phyloP scores from a whole-genome alignment of 2,797 vertebrate species.

The Amazona finschi region DNA sequence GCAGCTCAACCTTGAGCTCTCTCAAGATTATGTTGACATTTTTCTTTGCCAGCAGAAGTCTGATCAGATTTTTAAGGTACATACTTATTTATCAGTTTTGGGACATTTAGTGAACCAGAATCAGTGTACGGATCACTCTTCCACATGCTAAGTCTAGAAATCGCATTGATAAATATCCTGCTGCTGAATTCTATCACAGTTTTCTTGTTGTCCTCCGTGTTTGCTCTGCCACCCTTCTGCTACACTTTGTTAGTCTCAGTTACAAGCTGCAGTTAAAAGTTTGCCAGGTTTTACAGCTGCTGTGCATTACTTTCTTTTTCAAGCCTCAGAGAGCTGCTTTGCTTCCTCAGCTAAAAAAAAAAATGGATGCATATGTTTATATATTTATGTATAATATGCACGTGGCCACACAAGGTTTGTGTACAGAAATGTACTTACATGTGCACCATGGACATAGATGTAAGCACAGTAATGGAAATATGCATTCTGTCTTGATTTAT shows the following conservation, averaged over 20 bases:
- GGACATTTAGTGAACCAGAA: not conserved
- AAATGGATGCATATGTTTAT: not conserved
- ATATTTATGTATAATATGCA: not conserved
- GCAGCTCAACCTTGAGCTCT: accelerated
- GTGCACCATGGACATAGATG: not conserved
- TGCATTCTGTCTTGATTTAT: not conserved
- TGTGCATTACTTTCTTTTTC: not conserved
- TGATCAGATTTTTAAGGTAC: not conserved
- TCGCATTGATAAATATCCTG: not conserved
- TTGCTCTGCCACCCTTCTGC: not conserved
- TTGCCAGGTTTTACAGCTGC: not conserved
- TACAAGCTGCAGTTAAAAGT: not conserved
- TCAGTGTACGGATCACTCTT: not conserved
- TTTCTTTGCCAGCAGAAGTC: not conserved
- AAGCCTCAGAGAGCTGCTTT: not conserved
- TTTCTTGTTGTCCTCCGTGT: not conserved
- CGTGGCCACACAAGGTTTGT: not conserved
- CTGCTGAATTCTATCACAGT: not conserved
- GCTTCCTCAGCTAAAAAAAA: not conserved
- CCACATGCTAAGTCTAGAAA: not conserved
- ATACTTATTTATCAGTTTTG: not conserved
- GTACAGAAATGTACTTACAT: not conserved
- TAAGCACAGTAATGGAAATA: not conserved
- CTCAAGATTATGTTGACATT: not conserved
- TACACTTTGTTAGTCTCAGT: not conserved